phyloP scores from a whole-genome alignment of 2,797 vertebrate genomes.

The Ctenosaura bakeri region DNA sequence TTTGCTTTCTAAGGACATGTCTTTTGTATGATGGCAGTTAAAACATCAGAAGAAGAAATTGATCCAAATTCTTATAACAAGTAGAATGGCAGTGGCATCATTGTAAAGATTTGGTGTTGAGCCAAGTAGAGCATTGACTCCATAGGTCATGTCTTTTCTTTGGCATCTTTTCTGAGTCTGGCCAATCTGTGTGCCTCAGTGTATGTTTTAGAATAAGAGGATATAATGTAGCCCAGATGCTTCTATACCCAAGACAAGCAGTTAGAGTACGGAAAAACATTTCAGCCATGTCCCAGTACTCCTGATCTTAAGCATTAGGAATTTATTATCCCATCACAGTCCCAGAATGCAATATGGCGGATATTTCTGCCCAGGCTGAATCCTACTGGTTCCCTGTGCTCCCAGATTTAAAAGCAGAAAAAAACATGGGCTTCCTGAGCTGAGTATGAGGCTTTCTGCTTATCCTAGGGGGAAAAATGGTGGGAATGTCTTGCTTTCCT shows the following conservation, averaged over 20 bases:
- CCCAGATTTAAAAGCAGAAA: not conserved
- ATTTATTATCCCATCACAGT: not conserved
- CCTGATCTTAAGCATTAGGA: not conserved
- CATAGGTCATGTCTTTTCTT: not conserved
- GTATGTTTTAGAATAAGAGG: not conserved
- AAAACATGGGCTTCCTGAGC: not conserved
- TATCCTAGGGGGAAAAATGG: not conserved
- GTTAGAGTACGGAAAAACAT: not conserved
- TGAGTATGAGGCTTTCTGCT: not conserved
- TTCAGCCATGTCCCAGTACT: not conserved
- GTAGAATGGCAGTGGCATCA: not conserved
- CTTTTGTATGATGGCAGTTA: not conserved
- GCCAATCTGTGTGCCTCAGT: conserved; percentile 1
- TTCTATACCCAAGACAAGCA: not conserved
- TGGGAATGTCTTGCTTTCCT: not conserved
- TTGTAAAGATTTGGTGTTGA: not conserved
- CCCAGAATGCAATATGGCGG: not conserved
- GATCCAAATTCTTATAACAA: not conserved
- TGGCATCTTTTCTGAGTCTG: conserved; percentile 5
- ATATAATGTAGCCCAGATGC: not conserved
- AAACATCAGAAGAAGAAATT: not conserved
- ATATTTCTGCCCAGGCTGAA: not conserved
- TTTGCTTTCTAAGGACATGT: not conserved
- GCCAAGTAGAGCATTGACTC: not conserved
- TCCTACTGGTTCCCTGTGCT: not conserved